These are phyloP conservation scores for Caracal caracal DNA, from an alignment of 2,113 vertebrate genomes.

Conservation along the genomic window DNA sequence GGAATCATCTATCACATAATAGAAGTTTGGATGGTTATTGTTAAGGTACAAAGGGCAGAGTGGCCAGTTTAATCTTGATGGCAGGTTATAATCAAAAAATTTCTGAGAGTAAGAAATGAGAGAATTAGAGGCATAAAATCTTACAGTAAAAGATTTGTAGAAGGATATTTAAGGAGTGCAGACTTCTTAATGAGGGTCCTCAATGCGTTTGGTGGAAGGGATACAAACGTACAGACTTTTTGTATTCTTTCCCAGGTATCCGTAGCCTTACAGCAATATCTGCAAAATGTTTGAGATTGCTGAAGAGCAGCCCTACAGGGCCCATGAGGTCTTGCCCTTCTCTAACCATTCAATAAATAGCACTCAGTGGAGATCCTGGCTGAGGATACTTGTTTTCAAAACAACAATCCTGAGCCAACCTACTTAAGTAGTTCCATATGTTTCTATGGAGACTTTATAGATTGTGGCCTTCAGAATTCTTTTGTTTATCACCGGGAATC, in stretches of 20 bases:
- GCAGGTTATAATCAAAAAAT: neutral
- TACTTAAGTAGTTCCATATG: conserved; percentile 78
- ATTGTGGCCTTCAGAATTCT: conserved; percentile 77
- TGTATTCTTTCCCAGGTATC: neutral
- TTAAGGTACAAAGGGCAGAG: neutral
- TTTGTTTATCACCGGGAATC: conserved; percentile 77
- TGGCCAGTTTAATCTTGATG: neutral
- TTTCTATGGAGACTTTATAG: conserved; percentile 76
- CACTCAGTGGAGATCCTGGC: conserved; percentile 69
- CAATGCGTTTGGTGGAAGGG: neutral
- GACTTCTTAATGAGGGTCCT: neutral
- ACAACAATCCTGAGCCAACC: conserved; percentile 70
- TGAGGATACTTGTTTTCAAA: conserved; percentile 71
- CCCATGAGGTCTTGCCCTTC: conserved; percentile 59
- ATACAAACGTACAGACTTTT: neutral
- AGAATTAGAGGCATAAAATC: neutral
- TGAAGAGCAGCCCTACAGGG: conserved; percentile 16
- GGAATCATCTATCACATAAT: neutral
- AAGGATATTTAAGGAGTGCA: neutral
- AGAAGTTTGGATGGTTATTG: neutral
- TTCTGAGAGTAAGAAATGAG: neutral
- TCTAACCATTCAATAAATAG: conserved; percentile 73
- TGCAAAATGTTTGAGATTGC: neutral
- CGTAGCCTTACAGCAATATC: neutral
- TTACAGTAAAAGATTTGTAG: neutral